Evolutionary conservation across 2,797 vertebrate species (phyloP).

Genomic region (Fistularia commersonii): DNA sequence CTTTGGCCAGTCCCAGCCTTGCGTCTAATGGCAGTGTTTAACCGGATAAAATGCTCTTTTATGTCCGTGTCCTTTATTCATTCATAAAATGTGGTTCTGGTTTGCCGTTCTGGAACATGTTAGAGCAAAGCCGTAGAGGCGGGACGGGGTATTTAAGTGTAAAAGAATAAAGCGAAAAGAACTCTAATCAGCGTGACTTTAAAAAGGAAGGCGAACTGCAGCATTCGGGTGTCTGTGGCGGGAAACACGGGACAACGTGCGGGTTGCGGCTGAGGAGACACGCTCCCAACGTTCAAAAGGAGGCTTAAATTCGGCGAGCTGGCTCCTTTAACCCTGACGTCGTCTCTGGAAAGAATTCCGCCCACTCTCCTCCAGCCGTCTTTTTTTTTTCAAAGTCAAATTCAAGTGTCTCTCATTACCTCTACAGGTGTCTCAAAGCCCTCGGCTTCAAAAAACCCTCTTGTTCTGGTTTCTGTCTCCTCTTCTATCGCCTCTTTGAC

Average conservation of each 20-base stretch:
- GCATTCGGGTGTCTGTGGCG: slow-evolving; percentile 15
- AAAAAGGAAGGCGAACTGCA: slow-evolving; percentile 27
- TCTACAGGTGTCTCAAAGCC: slow-evolving; percentile 23
- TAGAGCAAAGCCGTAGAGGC: slow-evolving; percentile 40
- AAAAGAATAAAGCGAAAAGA: slow-evolving; percentile 47
- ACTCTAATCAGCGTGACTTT: slow-evolving; percentile 54
- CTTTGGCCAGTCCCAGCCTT: slow-evolving; percentile 35
- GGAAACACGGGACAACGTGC: slow-evolving; percentile 49
- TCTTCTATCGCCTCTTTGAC: slow-evolving; percentile 30
- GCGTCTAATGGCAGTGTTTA: slow-evolving; percentile 47
- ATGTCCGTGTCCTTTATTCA: slow-evolving; percentile 57
- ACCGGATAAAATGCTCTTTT: slow-evolving; percentile 54
- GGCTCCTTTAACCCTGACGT: slow-evolving; percentile 33
- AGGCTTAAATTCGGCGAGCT: slow-evolving; percentile 18
- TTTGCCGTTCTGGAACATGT: slow-evolving; percentile 67
- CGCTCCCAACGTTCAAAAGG: slow-evolving; percentile 49
- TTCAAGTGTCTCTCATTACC: slow-evolving; percentile 16
- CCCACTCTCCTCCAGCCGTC: slow-evolving; percentile 8
- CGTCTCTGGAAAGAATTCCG: slow-evolving; percentile 24
- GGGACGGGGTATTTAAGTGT: slow-evolving; percentile 31
- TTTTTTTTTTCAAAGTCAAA: neutral
- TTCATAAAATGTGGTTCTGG: slow-evolving; percentile 69
- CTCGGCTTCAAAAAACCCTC: slow-evolving; percentile 16
- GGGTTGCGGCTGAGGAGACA: slow-evolving; percentile 40
- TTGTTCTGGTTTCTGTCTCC: slow-evolving; percentile 42